These are phyloP conservation scores for Danionella dracula DNA, from an alignment of 2,797 vertebrate species.

Conservation along the genomic window DNA sequence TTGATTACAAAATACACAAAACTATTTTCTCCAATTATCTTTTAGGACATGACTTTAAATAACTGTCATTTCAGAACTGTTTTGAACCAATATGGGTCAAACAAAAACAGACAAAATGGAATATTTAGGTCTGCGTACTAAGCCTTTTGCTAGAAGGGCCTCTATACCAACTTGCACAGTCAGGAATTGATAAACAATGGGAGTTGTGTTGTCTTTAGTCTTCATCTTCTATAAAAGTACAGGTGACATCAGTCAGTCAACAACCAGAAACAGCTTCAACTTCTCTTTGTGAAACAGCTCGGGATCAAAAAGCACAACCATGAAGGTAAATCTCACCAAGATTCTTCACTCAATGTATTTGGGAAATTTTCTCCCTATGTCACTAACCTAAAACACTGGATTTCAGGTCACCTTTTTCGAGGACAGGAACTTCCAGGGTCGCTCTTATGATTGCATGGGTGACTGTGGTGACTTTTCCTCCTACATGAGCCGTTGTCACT, in stretches of 20 bases:
- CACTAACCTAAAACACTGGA: neutral
- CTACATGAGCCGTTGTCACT: slow-evolving; percentile 54
- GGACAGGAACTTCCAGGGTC: slow-evolving; percentile 47
- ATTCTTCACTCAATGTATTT: neutral
- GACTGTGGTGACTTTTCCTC: neutral
- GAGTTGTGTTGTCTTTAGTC: neutral
- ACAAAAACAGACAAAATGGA: neutral
- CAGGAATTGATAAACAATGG: slow-evolving; percentile 29
- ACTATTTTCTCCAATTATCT: too few relatives aligned
- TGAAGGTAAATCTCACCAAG: neutral
- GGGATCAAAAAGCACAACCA: neutral
- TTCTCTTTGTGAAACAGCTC: neutral
- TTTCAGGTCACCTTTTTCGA: slow-evolving; percentile 6
- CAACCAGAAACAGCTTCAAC: slow-evolving; percentile 2
- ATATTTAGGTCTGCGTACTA: neutral
- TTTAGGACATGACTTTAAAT: too few relatives aligned
- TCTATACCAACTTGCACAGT: slow-evolving; percentile 34
- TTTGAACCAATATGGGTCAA: too few relatives aligned
- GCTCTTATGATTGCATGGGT: slow-evolving; percentile 48
- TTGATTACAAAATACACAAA: too few relatives aligned
- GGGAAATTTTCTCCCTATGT: neutral
- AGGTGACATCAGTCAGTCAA: slow-evolving; percentile 4
- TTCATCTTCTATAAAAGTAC: slow-evolving; percentile 25
- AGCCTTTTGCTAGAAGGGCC: slow-evolving; percentile 1
- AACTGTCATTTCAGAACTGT: too few relatives aligned